Evolutionary conservation across 1,140 invertebrate genomes (phyloP).

Genomic region (Drosophila oshimai): DNA sequence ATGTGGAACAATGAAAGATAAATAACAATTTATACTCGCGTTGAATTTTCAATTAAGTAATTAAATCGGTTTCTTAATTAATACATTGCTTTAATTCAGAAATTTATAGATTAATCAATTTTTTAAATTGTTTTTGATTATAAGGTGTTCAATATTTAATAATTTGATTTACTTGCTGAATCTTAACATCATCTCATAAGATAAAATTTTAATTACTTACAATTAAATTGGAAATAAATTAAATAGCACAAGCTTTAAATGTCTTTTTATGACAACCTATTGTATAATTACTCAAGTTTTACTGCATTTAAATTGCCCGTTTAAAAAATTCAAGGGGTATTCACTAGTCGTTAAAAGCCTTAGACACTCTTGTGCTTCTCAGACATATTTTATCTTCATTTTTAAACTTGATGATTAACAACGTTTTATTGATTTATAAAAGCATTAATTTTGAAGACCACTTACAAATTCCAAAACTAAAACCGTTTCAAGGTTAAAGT

Average conservation of each 20-base stretch:
- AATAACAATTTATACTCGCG: background rate
- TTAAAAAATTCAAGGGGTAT: conserved; percentile 2
- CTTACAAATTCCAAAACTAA: conserved; percentile 22
- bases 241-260: too few relatives aligned
- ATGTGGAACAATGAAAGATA: conserved; percentile 2
- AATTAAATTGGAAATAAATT: too few relatives aligned
- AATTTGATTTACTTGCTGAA: background rate
- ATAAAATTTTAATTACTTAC: too few relatives aligned
- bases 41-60: background rate
- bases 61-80: background rate
- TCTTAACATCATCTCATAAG: too few relatives aligned
- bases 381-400: conserved; percentile 10
- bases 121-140: background rate
- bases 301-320: background rate
- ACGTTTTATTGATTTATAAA: conserved; percentile 16
- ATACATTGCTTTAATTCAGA: background rate
- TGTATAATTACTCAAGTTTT: background rate
- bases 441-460: background rate
- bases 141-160: background rate
- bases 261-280: too few relatives aligned
- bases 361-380: background rate
- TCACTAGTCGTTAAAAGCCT: background rate
- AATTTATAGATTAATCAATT: background rate
- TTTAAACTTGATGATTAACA: conserved; percentile 15
- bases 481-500: conserved; percentile 47